phyloP scores from a whole-genome alignment of 1,140 invertebrate species.

The Sycophila sp. region DNA sequence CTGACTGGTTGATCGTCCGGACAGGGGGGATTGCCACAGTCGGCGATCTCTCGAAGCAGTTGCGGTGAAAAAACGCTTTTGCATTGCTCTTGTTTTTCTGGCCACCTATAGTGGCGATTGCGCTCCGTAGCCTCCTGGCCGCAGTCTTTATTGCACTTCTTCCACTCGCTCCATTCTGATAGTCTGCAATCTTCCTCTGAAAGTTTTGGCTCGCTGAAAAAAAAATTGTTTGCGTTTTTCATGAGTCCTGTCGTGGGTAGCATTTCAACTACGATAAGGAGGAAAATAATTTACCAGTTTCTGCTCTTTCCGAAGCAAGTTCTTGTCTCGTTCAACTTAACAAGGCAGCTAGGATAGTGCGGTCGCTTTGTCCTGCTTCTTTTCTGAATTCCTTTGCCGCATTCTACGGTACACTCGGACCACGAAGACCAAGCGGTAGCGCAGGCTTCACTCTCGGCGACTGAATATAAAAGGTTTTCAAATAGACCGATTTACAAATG shows the following conservation, averaged over 20 bases:
- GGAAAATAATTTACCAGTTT: background rate
- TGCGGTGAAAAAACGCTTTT: constrained; percentile 35
- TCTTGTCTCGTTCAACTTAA: constrained; percentile 65
- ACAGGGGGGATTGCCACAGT: constrained; percentile 53
- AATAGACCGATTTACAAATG: too few species aligned
- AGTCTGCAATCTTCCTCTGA: constrained; percentile 69
- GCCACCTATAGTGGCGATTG: constrained; percentile 64
- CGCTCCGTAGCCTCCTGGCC: constrained; percentile 78
- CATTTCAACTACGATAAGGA: background rate
- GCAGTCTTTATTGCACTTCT: constrained; percentile 80
- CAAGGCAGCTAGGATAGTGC: constrained; percentile 68
- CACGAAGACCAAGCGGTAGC: constrained; percentile 76
- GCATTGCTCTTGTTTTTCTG: constrained; percentile 52
- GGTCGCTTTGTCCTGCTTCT: constrained; percentile 71
- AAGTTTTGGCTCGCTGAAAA: background rate
- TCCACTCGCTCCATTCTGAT: constrained; percentile 80
- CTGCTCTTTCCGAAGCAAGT: constrained; percentile 63
- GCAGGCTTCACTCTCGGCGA: too few species aligned
- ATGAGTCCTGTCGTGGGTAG: background rate
- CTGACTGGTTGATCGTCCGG: constrained; percentile 42
- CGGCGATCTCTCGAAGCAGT: constrained; percentile 46
- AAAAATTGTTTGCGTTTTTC: background rate
- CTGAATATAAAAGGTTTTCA: too few species aligned
- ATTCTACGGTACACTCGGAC: constrained; percentile 81
- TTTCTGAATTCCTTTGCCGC: constrained; percentile 78